Conservation (phyloP, 2,113 vertebrate genomes). For the Rissa tridactyla region DNA sequence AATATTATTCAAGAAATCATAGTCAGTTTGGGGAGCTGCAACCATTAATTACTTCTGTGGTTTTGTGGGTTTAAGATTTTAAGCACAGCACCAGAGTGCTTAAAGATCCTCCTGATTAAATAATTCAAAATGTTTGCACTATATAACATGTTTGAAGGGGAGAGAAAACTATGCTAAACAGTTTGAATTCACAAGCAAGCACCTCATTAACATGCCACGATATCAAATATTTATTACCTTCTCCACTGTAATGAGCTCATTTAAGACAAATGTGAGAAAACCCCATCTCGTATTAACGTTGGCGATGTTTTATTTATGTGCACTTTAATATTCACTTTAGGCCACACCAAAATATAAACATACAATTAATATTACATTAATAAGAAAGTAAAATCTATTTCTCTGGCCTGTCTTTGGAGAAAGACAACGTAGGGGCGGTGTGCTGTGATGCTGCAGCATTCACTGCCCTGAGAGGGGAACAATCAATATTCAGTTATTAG, state of each 20-base stretch:
- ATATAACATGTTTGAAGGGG: constrained; percentile 20
- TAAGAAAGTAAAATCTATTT: background rate
- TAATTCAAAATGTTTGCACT: constrained; percentile 64
- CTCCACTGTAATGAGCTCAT: constrained; percentile 31
- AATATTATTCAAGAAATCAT: background rate
- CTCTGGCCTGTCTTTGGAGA: background rate
- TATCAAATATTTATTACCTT: constrained; percentile 68
- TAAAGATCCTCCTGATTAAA: constrained; percentile 49
- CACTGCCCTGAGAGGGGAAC: background rate
- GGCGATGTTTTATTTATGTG: constrained; percentile 38
- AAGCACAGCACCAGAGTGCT: background rate
- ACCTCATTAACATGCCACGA: constrained; percentile 39
- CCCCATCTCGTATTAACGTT: background rate
- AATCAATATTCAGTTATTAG: background rate
- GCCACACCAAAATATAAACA: constrained; percentile 20
- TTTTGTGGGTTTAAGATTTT: constrained; percentile 35
- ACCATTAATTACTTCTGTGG: constrained; percentile 35
- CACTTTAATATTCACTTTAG: constrained; percentile 43
- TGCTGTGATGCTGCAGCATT: background rate
- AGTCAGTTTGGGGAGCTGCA: background rate
- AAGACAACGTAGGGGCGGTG: background rate
- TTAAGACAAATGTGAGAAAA: constrained; percentile 45
- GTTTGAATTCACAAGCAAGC: constrained; percentile 54
- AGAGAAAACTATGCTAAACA: constrained; percentile 47
- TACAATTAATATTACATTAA: constrained; percentile 37